Conservation (phyloP, 2,797 vertebrate genomes). For the Echeneis naucrates region DNA sequence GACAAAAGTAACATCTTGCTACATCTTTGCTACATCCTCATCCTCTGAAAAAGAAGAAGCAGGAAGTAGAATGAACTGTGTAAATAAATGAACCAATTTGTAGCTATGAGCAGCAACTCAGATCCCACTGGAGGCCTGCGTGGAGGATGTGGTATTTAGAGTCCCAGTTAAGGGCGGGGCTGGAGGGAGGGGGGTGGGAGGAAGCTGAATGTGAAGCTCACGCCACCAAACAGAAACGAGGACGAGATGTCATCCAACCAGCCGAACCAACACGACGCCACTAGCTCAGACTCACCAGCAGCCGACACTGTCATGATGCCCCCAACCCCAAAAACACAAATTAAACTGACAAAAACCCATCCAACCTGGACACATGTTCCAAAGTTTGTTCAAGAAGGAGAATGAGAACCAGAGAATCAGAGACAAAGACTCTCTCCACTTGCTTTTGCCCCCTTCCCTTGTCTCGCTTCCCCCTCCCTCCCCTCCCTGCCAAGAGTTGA, state of each 20-base stretch:
- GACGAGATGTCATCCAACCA: conserved; percentile 22
- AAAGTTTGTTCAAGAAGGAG: conserved; percentile 32
- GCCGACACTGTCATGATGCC: too few relatives aligned
- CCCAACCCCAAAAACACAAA: too few relatives aligned
- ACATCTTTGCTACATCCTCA: too few relatives aligned
- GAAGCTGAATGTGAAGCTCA: not conserved
- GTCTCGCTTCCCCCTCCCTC: not conserved
- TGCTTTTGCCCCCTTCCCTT: too few relatives aligned
- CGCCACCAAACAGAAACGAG: conserved; percentile 1
- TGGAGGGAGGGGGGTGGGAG: not conserved
- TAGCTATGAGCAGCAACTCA: conserved; percentile 33
- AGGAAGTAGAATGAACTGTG: not conserved
- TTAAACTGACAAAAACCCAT: conserved; percentile 8
- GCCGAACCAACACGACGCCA: conserved; percentile 8
- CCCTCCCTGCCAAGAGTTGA: conserved; percentile 36
- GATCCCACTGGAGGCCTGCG: conserved; percentile 9
- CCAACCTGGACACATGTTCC: conserved; percentile 1
- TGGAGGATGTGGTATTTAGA: conserved; percentile 1
- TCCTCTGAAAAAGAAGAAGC: too few relatives aligned
- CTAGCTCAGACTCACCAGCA: conserved; percentile 33
- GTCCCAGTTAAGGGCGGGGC: conserved; percentile 1
- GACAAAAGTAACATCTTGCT: too few relatives aligned
- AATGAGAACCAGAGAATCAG: conserved; percentile 16
- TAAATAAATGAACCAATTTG: not conserved
- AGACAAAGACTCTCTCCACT: conserved; percentile 26